phyloP scores from a whole-genome alignment of 2,888 invertebrate genomes.

The Nymphalis polychloros region DNA sequence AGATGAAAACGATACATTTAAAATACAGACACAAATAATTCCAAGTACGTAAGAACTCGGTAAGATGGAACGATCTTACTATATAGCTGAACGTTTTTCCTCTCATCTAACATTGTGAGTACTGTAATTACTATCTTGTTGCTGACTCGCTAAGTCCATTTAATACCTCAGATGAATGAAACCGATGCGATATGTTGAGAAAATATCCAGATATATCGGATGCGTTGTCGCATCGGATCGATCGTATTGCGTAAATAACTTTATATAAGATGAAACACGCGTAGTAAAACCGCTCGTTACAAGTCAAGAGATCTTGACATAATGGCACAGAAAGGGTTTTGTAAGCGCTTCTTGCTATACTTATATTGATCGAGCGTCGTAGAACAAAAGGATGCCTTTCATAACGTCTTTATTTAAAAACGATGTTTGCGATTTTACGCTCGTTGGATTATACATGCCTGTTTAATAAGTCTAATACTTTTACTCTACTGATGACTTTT shows the following conservation, averaged over 20 bases:
- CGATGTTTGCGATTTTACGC: neutral
- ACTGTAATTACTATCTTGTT: slow-evolving; percentile 14
- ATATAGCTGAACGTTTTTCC: slow-evolving; percentile 22
- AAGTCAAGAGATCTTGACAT: slow-evolving; percentile 37
- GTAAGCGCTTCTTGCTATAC: slow-evolving; percentile 17
- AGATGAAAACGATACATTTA: neutral
- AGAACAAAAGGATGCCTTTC: slow-evolving; percentile 5
- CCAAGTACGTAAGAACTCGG: neutral
- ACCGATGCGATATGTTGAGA: neutral
- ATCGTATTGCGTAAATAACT: slow-evolving; percentile 9
- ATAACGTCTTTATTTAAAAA: slow-evolving; percentile 3
- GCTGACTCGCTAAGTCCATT: neutral
- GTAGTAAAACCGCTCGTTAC: slow-evolving; percentile 35
- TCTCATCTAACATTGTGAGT: slow-evolving; percentile 20
- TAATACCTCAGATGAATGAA: slow-evolving; percentile 6
- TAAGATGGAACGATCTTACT: slow-evolving; percentile 6
- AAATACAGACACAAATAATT: neutral
- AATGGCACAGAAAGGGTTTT: slow-evolving; percentile 34
- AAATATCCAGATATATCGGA: neutral
- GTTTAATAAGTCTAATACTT: too few species aligned
- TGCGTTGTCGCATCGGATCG: neutral
- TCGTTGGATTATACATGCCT: too few species aligned
- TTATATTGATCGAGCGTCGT: slow-evolving; percentile 17
- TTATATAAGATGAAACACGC: slow-evolving; percentile 26
- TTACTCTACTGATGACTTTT: too few species aligned